Conservation (phyloP, 2,113 vertebrate genomes). For the Barbus barbus region DNA sequence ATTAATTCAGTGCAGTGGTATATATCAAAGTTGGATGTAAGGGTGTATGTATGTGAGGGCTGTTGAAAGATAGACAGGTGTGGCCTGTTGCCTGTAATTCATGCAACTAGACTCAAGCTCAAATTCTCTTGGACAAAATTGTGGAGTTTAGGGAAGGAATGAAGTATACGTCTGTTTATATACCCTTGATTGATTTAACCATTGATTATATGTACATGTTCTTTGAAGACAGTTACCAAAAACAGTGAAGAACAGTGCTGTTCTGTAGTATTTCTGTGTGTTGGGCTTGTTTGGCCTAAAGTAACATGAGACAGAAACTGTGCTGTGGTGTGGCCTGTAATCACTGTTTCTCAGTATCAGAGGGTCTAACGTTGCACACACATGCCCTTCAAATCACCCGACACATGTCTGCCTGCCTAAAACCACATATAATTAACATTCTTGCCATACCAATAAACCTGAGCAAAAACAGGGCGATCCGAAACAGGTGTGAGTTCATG, state of each 20-base stretch:
- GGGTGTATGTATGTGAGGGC: background rate
- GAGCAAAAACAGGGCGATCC: constrained; percentile 68
- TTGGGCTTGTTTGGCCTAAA: constrained; percentile 8
- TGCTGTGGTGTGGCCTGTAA: constrained; percentile 62
- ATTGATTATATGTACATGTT: background rate
- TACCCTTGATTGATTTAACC: constrained; percentile 9
- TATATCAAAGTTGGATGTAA: background rate
- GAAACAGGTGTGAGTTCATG: constrained; percentile 73
- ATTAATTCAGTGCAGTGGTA: background rate
- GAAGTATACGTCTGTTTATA: background rate
- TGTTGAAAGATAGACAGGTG: background rate
- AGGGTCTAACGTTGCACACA: constrained; percentile 49
- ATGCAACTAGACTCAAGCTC: background rate
- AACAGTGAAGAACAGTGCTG: background rate
- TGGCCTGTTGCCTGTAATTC: background rate
- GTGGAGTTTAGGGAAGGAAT: background rate
- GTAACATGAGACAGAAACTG: constrained; percentile 17
- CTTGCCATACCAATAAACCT: constrained; percentile 72
- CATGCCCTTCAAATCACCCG: constrained; percentile 55
- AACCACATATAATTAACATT: constrained; percentile 79
- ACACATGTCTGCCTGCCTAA: constrained; percentile 61
- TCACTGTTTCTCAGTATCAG: constrained; percentile 54
- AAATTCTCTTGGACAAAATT: no score
- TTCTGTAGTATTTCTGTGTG: background rate
- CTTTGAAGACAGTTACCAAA: constrained; percentile 11